Conservation (phyloP, 2,888 invertebrate genomes). For the Heteromurus nitidus region DNA sequence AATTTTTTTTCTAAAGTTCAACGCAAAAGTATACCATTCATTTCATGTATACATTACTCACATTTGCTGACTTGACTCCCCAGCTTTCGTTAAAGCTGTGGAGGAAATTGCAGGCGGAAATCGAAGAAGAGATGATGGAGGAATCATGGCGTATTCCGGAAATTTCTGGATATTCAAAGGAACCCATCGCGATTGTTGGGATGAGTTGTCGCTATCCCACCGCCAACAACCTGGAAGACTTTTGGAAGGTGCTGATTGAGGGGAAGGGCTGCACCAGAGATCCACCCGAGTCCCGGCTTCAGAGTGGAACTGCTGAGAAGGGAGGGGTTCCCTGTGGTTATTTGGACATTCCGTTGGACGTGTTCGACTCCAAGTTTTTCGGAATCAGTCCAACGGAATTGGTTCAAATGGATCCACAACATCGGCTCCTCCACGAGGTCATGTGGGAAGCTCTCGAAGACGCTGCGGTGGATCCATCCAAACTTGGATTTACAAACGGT, state of each 20-base stretch:
- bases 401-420: slow-evolving; percentile 11
- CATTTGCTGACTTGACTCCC: neutral
- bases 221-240: slow-evolving; percentile 24
- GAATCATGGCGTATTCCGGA: too few relatives aligned
- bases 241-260: slow-evolving; percentile 28
- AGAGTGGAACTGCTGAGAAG: neutral
- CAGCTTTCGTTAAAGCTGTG: neutral
- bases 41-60: neutral
- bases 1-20: too few relatives aligned
- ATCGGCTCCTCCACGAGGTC: slow-evolving; percentile 11
- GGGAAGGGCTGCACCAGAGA: slow-evolving; percentile 11
- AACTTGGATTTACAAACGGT: neutral
- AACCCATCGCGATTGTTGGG: slow-evolving; percentile 24
- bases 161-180: neutral
- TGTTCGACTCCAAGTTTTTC: slow-evolving; percentile 18
- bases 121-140: neutral
- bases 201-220: slow-evolving; percentile 23
- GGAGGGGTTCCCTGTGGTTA: neutral
- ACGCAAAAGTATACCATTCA: too few relatives aligned
- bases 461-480: slow-evolving; percentile 1
- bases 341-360: slow-evolving; percentile 1
- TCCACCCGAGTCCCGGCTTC: neutral
- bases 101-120: neutral
- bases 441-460: slow-evolving; percentile 26
- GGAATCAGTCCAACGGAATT: neutral